A percentile compares a stretch with the other conserved stretches of the same genome.
Conservation (phyloP, 2,888 invertebrate genomes). For the Mythimna vitellina region DNA sequence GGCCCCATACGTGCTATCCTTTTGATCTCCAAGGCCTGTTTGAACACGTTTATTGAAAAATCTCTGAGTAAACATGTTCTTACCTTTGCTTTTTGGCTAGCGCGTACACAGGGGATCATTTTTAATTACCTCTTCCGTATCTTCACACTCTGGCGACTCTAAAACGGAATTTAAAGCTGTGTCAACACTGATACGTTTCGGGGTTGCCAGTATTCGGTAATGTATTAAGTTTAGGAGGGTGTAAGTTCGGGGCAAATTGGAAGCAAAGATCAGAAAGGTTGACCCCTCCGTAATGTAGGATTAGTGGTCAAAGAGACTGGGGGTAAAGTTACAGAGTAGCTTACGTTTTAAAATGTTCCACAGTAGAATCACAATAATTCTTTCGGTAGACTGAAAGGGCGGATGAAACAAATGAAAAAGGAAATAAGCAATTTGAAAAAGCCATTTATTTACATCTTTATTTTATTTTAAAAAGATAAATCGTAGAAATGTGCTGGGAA, state of each 20-base stretch:
- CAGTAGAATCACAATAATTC: constrained; percentile 28
- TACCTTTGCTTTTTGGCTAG: constrained; percentile 42
- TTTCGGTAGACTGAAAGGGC: constrained; percentile 7
- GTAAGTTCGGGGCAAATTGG: constrained; percentile 40
- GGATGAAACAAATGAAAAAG: constrained; percentile 29
- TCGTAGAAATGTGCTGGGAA: constrained; percentile 19
- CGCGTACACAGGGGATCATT: constrained; percentile 32
- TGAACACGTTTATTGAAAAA: constrained; percentile 49
- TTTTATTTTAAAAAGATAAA: constrained; percentile 22
- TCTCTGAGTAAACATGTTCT: constrained; percentile 44
- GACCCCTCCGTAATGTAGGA: constrained; percentile 48
- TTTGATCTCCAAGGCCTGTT: constrained; percentile 56
- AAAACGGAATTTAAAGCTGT: constrained; percentile 51
- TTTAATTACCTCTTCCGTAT: constrained; percentile 56
- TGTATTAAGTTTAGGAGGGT: constrained; percentile 52
- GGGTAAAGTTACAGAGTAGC: constrained; percentile 35
- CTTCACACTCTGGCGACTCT: constrained; percentile 35
- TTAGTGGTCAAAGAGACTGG: constrained; percentile 49
- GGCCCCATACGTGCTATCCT: constrained; percentile 50
- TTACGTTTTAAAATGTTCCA: constrained; percentile 32
- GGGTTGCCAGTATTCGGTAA: constrained; percentile 30
- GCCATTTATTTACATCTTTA: constrained; percentile 15
- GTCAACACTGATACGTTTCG: constrained; percentile 39
- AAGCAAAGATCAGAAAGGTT: constrained; percentile 56
- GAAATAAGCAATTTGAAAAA: constrained; percentile 29